Percentiles rank a stretch among this genome's conserved stretches.
These are phyloP conservation scores for Riparia riparia DNA, from an alignment of 2,113 vertebrate genomes.

Conservation along the genomic window DNA sequence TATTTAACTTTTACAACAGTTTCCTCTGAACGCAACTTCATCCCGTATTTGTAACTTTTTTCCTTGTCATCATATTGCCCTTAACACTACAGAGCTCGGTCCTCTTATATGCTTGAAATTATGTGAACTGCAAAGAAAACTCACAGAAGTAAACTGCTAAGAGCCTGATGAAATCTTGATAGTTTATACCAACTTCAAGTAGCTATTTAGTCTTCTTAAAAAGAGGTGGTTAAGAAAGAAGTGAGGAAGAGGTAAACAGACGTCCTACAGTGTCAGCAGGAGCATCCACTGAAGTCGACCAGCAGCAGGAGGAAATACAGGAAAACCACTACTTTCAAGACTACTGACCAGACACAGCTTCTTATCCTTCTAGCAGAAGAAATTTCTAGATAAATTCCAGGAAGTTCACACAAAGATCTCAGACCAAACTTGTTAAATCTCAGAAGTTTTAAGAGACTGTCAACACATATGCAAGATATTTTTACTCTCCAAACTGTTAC, in stretches of 20 bases:
- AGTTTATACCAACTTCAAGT: not conserved
- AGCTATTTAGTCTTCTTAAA: not conserved
- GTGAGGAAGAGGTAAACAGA: not conserved
- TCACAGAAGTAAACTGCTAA: not conserved
- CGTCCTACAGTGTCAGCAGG: not conserved
- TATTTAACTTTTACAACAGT: not conserved
- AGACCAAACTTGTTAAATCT: not conserved
- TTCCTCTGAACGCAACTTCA: not conserved
- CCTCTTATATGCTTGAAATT: not conserved
- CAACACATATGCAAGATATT: not conserved
- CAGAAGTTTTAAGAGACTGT: not conserved
- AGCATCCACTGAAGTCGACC: not conserved
- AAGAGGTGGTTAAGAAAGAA: not conserved
- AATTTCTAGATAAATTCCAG: not conserved
- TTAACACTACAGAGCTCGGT: not conserved
- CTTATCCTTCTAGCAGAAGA: not conserved
- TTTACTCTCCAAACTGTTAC: not conserved
- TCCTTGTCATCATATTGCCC: not conserved
- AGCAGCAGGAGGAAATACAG: not conserved
- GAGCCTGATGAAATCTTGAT: not conserved
- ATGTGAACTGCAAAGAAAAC: not conserved
- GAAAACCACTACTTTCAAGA: not conserved
- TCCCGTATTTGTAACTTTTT: not conserved
- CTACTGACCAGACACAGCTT: not conserved
- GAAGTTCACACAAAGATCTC: not conserved